Conservation (phyloP, 2,888 invertebrate genomes). For the Lochmaea capreae region DNA sequence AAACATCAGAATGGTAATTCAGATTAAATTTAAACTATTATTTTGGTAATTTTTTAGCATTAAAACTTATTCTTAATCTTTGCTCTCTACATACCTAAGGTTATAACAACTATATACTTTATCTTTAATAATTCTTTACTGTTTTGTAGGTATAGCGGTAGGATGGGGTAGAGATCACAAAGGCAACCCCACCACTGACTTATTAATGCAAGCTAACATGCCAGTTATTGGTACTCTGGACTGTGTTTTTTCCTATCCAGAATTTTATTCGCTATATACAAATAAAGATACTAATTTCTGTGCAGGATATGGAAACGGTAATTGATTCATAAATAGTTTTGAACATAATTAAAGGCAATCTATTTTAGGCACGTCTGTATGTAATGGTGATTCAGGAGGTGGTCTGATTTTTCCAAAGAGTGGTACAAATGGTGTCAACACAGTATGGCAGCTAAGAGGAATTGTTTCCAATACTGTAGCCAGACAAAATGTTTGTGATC, state of each 20-base stretch:
- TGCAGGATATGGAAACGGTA: slow-evolving; percentile 55
- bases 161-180: slow-evolving; percentile 69
- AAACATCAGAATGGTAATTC: too few relatives aligned
- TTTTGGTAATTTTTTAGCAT: too few relatives aligned
- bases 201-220: slow-evolving; percentile 70
- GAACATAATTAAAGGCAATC: neutral
- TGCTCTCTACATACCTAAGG: too few relatives aligned
- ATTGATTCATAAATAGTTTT: neutral
- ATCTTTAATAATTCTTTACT: neutral
- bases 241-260: slow-evolving; percentile 71
- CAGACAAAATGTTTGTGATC: slow-evolving; percentile 71
- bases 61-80: too few relatives aligned
- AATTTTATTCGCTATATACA: slow-evolving; percentile 72
- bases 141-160: slow-evolving; percentile 57
- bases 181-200: slow-evolving; percentile 69
- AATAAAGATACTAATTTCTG: slow-evolving; percentile 69
- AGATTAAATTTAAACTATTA: too few relatives aligned
- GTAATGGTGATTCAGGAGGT: slow-evolving; percentile 66
- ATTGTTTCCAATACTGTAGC: slow-evolving; percentile 72
- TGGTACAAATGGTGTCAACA: slow-evolving; percentile 47
- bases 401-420: slow-evolving; percentile 62
- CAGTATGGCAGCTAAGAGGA: slow-evolving; percentile 63
- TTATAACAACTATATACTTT: too few relatives aligned
- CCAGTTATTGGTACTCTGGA: slow-evolving; percentile 71
- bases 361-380: slow-evolving; percentile 66